Percentiles rank a stretch among this genome's conserved stretches.
These are phyloP conservation scores for Tyrophagus putrescentiae DNA, from an alignment of 1,140 invertebrate genomes.

Conservation along the genomic window DNA sequence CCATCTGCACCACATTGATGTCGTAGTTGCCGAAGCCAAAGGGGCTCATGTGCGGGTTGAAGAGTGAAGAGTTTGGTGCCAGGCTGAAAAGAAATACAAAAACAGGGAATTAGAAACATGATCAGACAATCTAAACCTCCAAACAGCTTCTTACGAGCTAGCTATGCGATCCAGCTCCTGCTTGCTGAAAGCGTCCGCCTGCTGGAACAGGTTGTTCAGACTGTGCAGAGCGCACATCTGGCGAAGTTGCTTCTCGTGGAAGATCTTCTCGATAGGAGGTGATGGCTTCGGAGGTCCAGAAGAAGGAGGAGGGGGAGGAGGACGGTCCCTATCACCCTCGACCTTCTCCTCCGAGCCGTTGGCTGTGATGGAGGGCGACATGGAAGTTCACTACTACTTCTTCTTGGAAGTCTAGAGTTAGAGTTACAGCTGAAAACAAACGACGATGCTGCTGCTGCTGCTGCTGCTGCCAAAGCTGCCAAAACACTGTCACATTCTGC, in stretches of 20 bases:
- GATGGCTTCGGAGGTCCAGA: too few relatives aligned
- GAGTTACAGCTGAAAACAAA: too few relatives aligned
- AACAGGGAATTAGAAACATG: slow-evolving; percentile 20
- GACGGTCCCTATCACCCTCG: too few relatives aligned
- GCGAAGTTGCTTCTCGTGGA: slow-evolving; percentile 44
- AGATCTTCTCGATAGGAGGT: slow-evolving; percentile 22
- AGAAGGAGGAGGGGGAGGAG: too few relatives aligned
- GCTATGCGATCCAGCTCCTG: slow-evolving; percentile 74
- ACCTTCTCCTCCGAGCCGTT: too few relatives aligned
- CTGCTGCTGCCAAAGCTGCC: too few relatives aligned
- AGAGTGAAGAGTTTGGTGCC: slow-evolving; percentile 46
- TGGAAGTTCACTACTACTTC: too few relatives aligned
- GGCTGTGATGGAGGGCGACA: too few relatives aligned
- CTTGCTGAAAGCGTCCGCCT: slow-evolving; percentile 59
- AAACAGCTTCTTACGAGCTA: slow-evolving; percentile 33
- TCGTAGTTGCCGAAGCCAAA: slow-evolving; percentile 92
- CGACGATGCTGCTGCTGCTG: too few relatives aligned
- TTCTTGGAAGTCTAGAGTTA: not conserved
- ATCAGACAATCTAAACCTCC: not conserved
- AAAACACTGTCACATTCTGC: too few relatives aligned
- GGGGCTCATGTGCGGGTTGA: slow-evolving; percentile 80
- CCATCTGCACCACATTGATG: slow-evolving; percentile 92
- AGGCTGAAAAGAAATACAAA: slow-evolving; percentile 32
- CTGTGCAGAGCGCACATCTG: slow-evolving; percentile 87
- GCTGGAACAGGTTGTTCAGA: slow-evolving; percentile 87